A percentile compares a stretch with the other conserved stretches of the same genome.
These are phyloP conservation scores for Pseudopleuronectes americanus DNA, from an alignment of 2,797 vertebrate species.

Conservation along the genomic window DNA sequence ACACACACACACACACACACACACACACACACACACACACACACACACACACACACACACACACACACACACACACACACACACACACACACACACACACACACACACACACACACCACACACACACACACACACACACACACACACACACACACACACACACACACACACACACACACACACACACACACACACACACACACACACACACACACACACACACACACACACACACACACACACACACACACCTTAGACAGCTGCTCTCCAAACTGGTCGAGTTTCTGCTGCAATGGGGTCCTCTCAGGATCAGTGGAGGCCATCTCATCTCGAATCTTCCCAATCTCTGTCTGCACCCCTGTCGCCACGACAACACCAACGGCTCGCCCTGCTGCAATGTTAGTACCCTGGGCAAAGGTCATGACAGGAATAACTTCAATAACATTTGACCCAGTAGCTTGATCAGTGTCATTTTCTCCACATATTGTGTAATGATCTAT, in stretches of 20 bases:
- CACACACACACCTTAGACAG: constrained; percentile 78
- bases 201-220: background rate
- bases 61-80: too few relatives aligned
- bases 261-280: constrained; percentile 87
- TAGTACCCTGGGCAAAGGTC: constrained; percentile 79
- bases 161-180: background rate
- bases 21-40: too few relatives aligned
- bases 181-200: background rate
- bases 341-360: constrained; percentile 85
- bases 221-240: background rate
- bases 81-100: too few relatives aligned
- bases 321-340: constrained; percentile 88
- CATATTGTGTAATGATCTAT: background rate
- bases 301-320: constrained; percentile 84
- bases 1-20: too few relatives aligned
- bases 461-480: background rate
- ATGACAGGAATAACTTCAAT: background rate
- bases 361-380: constrained; percentile 85
- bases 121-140: background rate
- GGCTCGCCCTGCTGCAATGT: constrained; percentile 84
- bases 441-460: background rate
- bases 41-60: too few relatives aligned
- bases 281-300: constrained; percentile 85
- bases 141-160: background rate
- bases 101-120: too few relatives aligned